These are phyloP conservation scores for Psittacula echo DNA, from an alignment of 2,797 vertebrate genomes.

Conservation along the genomic window DNA sequence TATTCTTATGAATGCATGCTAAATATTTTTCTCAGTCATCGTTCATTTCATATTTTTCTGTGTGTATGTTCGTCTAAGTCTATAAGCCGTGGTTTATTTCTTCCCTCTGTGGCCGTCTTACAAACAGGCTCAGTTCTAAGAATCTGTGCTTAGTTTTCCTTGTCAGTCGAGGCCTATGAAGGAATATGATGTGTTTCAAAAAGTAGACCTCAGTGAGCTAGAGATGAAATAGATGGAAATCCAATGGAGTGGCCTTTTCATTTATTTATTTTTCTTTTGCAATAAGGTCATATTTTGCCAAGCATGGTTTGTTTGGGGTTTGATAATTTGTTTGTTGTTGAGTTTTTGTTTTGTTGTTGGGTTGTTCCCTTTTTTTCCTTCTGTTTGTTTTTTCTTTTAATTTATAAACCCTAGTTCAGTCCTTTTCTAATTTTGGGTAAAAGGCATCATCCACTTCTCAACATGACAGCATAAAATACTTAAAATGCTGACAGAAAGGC, in stretches of 20 bases:
- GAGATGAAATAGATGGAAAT: background rate
- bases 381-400: background rate
- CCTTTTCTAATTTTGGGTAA: background rate
- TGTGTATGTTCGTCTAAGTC: background rate
- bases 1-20: background rate
- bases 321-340: too few relatives aligned
- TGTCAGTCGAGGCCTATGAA: background rate
- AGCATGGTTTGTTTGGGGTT: background rate
- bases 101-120: background rate
- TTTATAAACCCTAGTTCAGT: background rate
- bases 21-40: background rate
- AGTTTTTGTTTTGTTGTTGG: too few relatives aligned
- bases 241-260: accelerated
- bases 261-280: background rate
- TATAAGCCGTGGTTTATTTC: background rate
- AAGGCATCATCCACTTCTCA: background rate
- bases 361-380: too few relatives aligned
- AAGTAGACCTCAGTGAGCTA: background rate
- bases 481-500: background rate
- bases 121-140: background rate
- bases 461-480: background rate
- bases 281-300: background rate
- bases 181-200: background rate
- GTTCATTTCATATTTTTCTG: background rate
- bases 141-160: background rate